phyloP scores from a whole-genome alignment of 2,888 invertebrate genomes.

The Diadegma fenestrale region DNA sequence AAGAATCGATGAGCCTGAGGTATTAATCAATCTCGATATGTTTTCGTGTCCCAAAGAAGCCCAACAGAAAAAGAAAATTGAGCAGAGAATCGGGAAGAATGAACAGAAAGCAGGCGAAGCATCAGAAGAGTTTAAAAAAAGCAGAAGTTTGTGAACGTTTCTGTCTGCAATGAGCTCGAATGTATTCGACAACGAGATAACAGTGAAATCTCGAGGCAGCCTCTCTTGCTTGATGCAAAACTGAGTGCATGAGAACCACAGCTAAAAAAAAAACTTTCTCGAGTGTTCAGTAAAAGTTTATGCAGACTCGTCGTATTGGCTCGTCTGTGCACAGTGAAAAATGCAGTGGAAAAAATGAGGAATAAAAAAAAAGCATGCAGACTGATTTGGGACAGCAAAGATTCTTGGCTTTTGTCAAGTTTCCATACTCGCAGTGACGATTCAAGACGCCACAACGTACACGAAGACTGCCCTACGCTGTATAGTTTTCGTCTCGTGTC shows the following conservation, averaged over 20 bases:
- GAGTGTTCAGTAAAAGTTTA: neutral
- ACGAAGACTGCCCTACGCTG: neutral
- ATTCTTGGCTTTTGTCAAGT: constrained; percentile 4
- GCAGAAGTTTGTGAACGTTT: neutral
- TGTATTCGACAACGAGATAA: neutral
- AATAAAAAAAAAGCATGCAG: constrained; percentile 1
- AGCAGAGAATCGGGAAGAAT: neutral
- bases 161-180: neutral
- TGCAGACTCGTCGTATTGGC: neutral
- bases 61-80: neutral
- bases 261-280: constrained; percentile 14
- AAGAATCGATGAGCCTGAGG: neutral
- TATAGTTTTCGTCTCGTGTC: neutral
- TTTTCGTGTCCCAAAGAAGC: neutral
- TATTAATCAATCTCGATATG: neutral
- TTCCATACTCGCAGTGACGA: neutral
- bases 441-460: neutral
- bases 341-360: neutral
- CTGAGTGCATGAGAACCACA: neutral
- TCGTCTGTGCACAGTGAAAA: neutral
- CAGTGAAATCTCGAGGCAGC: neutral
- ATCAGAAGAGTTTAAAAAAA: constrained; percentile 4
- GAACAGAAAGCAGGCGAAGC: neutral
- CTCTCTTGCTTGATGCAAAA: constrained; percentile 5
- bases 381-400: neutral